These are phyloP conservation scores for Rana temporaria DNA, from an alignment of 2,113 vertebrate species.

Conservation along the genomic window DNA sequence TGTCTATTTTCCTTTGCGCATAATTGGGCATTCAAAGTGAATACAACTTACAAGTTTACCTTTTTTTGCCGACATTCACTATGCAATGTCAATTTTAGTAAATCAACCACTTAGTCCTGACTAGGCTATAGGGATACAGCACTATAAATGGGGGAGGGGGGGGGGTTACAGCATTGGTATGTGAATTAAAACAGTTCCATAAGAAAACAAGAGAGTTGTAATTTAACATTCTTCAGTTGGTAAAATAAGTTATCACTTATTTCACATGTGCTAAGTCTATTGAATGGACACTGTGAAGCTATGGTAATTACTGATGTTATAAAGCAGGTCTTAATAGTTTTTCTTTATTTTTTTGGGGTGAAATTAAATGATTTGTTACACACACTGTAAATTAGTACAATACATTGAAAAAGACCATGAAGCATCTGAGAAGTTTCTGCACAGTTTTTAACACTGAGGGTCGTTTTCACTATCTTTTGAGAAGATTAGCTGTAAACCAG, in stretches of 20 bases:
- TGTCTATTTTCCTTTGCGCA: too few species aligned
- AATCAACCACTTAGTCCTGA: too few species aligned
- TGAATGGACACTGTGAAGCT: slow-evolving; percentile 1
- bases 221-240: neutral
- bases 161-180: neutral
- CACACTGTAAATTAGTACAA: slow-evolving; percentile 1
- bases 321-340: slow-evolving; percentile 10
- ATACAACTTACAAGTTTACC: too few species aligned
- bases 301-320: slow-evolving; percentile 6
- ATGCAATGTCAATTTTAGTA: too few species aligned
- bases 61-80: too few species aligned
- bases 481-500: neutral
- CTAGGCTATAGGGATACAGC: too few species aligned
- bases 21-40: too few species aligned
- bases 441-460: neutral
- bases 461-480: neutral
- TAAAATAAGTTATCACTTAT: neutral
- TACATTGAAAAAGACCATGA: neutral
- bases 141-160: neutral
- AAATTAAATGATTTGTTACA: too few species aligned
- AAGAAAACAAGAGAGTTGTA: neutral
- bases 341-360: neutral
- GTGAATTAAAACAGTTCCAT: neutral
- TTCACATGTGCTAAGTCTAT: neutral
- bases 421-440: neutral